These are phyloP conservation scores for Melikaiella ostensackeni DNA, from an alignment of 2,888 invertebrate species.

Conservation along the genomic window DNA sequence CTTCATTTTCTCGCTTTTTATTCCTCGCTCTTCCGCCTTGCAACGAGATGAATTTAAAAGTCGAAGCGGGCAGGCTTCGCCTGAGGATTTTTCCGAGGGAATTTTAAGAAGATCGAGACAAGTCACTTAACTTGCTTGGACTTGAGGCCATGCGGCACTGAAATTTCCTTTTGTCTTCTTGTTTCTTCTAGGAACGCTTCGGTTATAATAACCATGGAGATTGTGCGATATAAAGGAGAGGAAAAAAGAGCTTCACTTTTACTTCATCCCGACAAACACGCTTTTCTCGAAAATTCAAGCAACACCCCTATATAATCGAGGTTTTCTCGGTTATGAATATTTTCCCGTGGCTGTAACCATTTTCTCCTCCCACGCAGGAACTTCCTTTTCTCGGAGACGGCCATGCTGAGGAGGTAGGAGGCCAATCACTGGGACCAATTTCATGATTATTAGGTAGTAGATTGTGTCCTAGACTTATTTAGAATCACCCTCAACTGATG, in stretches of 20 bases:
- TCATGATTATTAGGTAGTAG: conserved; percentile 47
- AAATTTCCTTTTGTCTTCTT: conserved; percentile 49
- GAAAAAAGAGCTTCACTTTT: conserved; percentile 53
- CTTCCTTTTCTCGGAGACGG: conserved; percentile 7
- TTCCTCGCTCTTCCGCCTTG: neutral
- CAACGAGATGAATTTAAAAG: conserved; percentile 44
- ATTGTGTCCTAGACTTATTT: neutral
- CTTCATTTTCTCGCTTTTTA: conserved; percentile 21
- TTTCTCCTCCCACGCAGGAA: conserved; percentile 38
- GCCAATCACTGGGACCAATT: conserved; percentile 41
- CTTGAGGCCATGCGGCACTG: conserved; percentile 24
- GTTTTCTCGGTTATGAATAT: conserved; percentile 56
- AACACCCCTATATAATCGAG: conserved; percentile 51
- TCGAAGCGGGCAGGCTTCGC: conserved; percentile 52
- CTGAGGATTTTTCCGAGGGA: conserved; percentile 44
- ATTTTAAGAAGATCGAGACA: conserved; percentile 57
- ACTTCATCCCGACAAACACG: conserved; percentile 56
- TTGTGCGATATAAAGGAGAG: conserved; percentile 6
- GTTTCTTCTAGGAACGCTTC: conserved; percentile 27
- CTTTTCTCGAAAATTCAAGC: conserved; percentile 60
- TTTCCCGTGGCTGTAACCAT: conserved; percentile 44
- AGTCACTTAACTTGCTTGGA: conserved; percentile 58
- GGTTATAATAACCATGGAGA: conserved; percentile 22
- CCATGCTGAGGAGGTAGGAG: conserved; percentile 14
- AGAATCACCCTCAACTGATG: conserved; percentile 10